Conservation (phyloP, 2,888 invertebrate species). For the Diloba caeruleocephala region DNA sequence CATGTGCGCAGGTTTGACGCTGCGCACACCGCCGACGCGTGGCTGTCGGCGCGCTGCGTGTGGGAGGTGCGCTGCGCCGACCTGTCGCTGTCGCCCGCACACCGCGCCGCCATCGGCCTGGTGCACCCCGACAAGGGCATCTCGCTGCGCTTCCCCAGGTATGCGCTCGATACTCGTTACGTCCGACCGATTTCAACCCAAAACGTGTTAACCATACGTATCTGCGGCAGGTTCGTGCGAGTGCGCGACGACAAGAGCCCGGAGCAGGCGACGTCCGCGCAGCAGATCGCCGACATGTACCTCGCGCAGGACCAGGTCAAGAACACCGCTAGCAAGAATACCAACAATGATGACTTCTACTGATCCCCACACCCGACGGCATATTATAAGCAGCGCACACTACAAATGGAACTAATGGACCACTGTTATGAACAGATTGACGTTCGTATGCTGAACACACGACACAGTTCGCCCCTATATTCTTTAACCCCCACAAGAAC, state of each 20-base stretch:
- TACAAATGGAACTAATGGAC: too few relatives aligned
- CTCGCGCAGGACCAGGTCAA: constrained; percentile 96
- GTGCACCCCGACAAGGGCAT: constrained; percentile 97
- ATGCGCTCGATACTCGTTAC: too few relatives aligned
- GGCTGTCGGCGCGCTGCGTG: constrained; percentile 96
- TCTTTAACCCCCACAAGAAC: too few relatives aligned
- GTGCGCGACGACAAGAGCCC: constrained; percentile 97
- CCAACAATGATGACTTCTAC: constrained; percentile 75
- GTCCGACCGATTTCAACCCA: too few relatives aligned
- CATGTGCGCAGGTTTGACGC: constrained; percentile 89
- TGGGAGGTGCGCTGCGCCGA: constrained; percentile 99
- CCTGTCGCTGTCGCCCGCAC: constrained; percentile 98
- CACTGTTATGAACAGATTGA: too few relatives aligned
- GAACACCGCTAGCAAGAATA: constrained; percentile 46
- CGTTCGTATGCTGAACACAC: too few relatives aligned
- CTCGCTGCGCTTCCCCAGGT: constrained; percentile 97
- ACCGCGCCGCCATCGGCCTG: constrained; percentile 95
- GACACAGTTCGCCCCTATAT: too few relatives aligned
- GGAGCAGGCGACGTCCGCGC: constrained; percentile 97
- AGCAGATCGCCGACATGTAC: constrained; percentile 97
- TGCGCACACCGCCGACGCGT: constrained; percentile 94
- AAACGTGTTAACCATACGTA: too few relatives aligned
- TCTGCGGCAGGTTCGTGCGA: constrained; percentile 93
- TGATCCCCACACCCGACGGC: too few relatives aligned
- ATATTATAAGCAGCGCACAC: too few relatives aligned